These are phyloP conservation scores for Cetonia aurata DNA, from an alignment of 2,888 invertebrate species.

Conservation along the genomic window DNA sequence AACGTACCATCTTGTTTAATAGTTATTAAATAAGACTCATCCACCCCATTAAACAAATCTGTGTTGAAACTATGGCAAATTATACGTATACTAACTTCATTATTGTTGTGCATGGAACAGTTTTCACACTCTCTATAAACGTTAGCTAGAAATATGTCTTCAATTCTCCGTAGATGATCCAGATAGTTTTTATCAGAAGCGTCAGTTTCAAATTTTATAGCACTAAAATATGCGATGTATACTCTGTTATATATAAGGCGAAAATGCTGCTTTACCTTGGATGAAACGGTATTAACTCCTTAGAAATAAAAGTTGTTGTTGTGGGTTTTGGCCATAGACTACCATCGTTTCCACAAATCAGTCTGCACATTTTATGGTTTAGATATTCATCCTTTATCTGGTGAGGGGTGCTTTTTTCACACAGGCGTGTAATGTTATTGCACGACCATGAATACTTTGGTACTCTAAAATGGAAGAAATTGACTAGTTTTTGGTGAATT, in stretches of 20 bases:
- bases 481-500: background rate
- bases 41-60: conserved; percentile 30
- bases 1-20: conserved; percentile 27
- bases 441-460: conserved; percentile 46
- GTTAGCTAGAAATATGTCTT: conserved; percentile 70
- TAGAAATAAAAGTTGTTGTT: conserved; percentile 65
- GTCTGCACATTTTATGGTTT: conserved; percentile 73
- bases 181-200: conserved; percentile 67
- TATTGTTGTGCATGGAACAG: conserved; percentile 58
- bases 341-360: conserved; percentile 77
- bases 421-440: conserved; percentile 42
- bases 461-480: conserved; percentile 2
- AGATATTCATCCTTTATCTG: conserved; percentile 32
- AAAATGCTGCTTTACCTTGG: conserved; percentile 65
- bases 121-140: conserved; percentile 72
- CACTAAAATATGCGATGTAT: conserved; percentile 46
- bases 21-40: conserved; percentile 41
- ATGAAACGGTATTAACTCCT: conserved; percentile 69
- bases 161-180: conserved; percentile 70
- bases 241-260: background rate
- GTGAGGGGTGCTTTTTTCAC: conserved; percentile 35
- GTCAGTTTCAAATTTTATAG: conserved; percentile 67
- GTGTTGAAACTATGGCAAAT: conserved; percentile 13
- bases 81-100: conserved; percentile 35
- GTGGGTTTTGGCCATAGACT: conserved; percentile 80